phyloP scores from a whole-genome alignment of 2,113 vertebrate genomes.

The Sporophila hypoxantha region DNA sequence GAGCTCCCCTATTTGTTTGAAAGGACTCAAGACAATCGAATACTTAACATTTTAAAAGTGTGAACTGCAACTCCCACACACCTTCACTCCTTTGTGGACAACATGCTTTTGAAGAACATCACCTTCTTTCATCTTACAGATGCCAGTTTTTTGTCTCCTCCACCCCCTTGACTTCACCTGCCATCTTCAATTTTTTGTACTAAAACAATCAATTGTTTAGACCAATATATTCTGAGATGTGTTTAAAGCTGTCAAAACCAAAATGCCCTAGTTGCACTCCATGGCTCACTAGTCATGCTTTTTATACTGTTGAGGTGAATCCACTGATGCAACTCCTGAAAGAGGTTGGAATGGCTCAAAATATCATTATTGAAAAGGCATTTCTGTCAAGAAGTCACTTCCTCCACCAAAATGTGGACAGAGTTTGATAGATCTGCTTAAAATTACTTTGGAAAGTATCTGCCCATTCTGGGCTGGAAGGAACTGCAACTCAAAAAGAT shows the following conservation, averaged over 20 bases:
- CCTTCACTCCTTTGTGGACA: not conserved
- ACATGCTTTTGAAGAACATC: not conserved
- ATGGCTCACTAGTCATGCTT: not conserved
- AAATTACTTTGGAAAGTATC: not conserved
- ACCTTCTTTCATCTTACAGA: not conserved
- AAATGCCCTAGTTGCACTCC: not conserved
- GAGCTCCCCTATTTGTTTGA: not conserved
- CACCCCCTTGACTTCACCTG: accelerated
- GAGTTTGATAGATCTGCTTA: not conserved
- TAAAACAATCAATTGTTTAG: not conserved
- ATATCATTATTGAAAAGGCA: not conserved
- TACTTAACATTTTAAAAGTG: not conserved
- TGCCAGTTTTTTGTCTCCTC: not conserved
- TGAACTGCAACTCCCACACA: not conserved
- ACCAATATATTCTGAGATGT: not conserved
- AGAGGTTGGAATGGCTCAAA: not conserved
- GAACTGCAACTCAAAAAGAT: not conserved
- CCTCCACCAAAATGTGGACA: not conserved
- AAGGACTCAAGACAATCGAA: not conserved
- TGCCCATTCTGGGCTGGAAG: not conserved
- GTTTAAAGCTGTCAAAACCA: not conserved
- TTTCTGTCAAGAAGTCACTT: not conserved
- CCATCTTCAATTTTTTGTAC: not conserved
- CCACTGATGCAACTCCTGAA: not conserved
- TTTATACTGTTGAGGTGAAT: not conserved